Evolutionary conservation across 2,888 invertebrate genomes (phyloP), one percentile per base, ranked within the genome.

Genomic region (Oscheius sp.): DNA sequence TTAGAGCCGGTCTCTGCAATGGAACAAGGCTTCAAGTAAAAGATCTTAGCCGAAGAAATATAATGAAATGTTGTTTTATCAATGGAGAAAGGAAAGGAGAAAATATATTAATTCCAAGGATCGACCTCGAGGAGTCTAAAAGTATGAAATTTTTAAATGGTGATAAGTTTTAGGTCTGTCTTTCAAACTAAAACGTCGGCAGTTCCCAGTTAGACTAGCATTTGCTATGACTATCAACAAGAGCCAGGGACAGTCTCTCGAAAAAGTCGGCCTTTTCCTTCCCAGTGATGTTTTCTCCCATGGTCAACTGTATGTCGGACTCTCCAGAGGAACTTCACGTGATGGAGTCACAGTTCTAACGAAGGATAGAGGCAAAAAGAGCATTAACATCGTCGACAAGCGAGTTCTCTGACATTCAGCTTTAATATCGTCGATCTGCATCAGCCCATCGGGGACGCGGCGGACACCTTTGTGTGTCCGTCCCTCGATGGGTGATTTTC

Each of bases 161-260:
- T n/a, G n/a, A n/a, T n/a, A n/a, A n/a, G n/a, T n/a, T n/a, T n/a
- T n/a, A n/a, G n/a, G n/a, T n/a, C n/a, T n/a, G n/a, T 28, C 61
- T 4, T 45, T 61, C 9, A n/a, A 8, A 14, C 24, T 61, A 41
- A 24, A 20, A 24, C 8, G 61, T 4, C 44, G 61, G 20, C 59
- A 59, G 24, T 59, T 59, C 20, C 59, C 59, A n/a, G 2, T 59
- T 4, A 45, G n/a, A 38, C 44, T 80, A 2, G 81, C 82, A 14
- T 86, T 79, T 73, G 82, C 80, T 6, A 78, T 80, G 70, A 83
- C 82, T 0, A 79, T 83, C 14, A 85, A 83, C 49, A 85, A 86
- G 64, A 74, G 83, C 2, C 86, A 85, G 61, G 86, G 86, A 0
- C 85, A 51, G 20, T 76, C 77, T 20, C 47, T 81, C 0, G 44